phyloP scores from a whole-genome alignment of 2,888 invertebrate species.

The Allolobophora icterica region DNA sequence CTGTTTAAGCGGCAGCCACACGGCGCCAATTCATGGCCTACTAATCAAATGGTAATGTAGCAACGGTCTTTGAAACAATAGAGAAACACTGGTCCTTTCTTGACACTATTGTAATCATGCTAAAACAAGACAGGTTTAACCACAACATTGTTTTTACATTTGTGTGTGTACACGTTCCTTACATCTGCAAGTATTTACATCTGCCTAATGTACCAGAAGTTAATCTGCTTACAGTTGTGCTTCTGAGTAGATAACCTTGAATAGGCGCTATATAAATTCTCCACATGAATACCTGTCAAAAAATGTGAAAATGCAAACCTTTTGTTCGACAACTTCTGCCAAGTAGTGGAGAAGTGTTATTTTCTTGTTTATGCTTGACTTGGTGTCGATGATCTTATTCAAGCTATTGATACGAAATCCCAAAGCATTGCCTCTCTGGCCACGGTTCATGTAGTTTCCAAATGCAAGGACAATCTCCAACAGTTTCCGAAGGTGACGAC shows the following conservation, averaged over 20 bases:
- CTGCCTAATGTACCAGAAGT: neutral
- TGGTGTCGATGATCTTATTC: conserved; percentile 90
- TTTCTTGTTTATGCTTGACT: conserved; percentile 86
- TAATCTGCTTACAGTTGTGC: neutral
- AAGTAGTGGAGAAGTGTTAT: conserved; percentile 90
- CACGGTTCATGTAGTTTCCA: conserved; percentile 92
- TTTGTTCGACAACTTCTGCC: conserved; percentile 80
- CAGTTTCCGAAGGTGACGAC: conserved; percentile 77
- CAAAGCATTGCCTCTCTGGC: conserved; percentile 86
- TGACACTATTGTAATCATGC: no score
- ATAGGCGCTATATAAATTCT: no score
- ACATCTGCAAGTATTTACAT: neutral
- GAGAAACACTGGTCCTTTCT: no score
- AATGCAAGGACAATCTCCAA: conserved; percentile 87
- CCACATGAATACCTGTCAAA: neutral
- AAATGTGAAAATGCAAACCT: conserved; percentile 67
- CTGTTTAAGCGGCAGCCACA: no score
- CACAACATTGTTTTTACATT: neutral
- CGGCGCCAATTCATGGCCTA: no score
- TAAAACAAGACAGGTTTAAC: neutral
- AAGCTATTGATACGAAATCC: conserved; percentile 88
- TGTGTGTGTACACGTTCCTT: neutral
- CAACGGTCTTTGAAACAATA: no score
- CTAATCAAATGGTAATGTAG: no score
- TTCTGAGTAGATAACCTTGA: no score